Evolutionary conservation across 2,888 invertebrate genomes (phyloP), one percentile per base, ranked within the genome.

Genomic region (Drosophila mayaguana): DNA sequence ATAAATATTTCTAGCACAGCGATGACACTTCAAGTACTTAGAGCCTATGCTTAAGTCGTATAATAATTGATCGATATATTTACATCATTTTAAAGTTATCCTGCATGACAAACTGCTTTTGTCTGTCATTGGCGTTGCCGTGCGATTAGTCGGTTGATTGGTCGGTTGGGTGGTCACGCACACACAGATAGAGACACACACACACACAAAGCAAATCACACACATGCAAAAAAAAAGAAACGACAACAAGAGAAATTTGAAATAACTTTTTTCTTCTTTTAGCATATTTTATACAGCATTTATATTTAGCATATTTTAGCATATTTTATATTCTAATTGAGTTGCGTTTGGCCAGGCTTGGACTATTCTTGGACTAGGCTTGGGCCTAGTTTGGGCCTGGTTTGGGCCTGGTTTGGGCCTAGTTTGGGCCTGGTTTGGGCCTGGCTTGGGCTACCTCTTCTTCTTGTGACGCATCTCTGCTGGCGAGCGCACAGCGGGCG

Each of bases 391-490:
- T 4, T 16, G 14, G 14, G 16, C 36, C 16, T 16, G 22, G 22
- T 1, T 22, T 5, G 6, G 14, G 7, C 20, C 12, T 1, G n/a
- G 16, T 25, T 11, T 7, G 16, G 1, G 16, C 22, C 45, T 22
- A 22, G 22, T 1, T 22, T 1, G 25, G 16, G n/a, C 46, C 16
- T 12, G 50, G 2, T 18, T 20, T 25, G 16, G 20, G 18, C 38
- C 32, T 45, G n/a, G 16, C 3, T 50, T 42, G 38, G 28, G 22
- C 46, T 84, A 92, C 91, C 92, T 91, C 83, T 92, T 92, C 83
- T 92, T 92, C 78, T 92, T 92, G 70, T 92, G 91, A 36, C 92
- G 89, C 84, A 91, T 81, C 86, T 92, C 92, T 11, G 92, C 92
- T 36, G 92, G 91, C 63, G 92, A 92, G 72, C 92, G 92, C 80